These are phyloP conservation scores for Gymnocheta viridis DNA, from an alignment of 2,888 invertebrate species.

Conservation along the genomic window DNA sequence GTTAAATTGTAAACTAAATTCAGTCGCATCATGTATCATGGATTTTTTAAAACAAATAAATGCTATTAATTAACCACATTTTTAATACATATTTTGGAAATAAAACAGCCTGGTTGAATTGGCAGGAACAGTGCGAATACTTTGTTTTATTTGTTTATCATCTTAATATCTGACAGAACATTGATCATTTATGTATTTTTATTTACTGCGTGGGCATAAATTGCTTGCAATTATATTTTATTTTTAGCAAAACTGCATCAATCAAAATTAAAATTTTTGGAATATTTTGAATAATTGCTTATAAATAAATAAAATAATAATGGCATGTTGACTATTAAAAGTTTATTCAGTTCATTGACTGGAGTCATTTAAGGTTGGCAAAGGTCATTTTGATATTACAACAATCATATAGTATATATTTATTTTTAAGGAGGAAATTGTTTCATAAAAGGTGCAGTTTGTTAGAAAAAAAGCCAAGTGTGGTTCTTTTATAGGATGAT, in stretches of 20 bases:
- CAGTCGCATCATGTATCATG: no score
- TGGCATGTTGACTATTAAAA: neutral
- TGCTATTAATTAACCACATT: neutral
- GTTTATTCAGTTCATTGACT: neutral
- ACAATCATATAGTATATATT: neutral
- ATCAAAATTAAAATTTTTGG: neutral
- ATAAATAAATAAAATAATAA: neutral
- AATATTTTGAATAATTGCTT: neutral
- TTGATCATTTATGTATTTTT: neutral
- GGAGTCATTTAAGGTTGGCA: neutral
- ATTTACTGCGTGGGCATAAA: neutral
- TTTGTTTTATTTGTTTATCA: neutral
- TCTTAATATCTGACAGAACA: neutral
- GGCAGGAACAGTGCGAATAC: neutral
- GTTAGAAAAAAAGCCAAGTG: no score
- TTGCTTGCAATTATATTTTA: neutral
- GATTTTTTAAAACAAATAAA: no score
- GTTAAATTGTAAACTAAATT: no score
- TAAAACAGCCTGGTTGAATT: neutral
- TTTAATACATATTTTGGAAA: neutral
- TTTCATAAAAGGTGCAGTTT: neutral
- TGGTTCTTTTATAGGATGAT: no score
- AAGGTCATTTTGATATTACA: neutral
- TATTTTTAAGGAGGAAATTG: neutral
- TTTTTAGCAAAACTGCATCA: neutral